These are phyloP conservation scores for Caenorhabditis macrosperma DNA, from an alignment of 2,888 invertebrate species.

Conservation along the genomic window DNA sequence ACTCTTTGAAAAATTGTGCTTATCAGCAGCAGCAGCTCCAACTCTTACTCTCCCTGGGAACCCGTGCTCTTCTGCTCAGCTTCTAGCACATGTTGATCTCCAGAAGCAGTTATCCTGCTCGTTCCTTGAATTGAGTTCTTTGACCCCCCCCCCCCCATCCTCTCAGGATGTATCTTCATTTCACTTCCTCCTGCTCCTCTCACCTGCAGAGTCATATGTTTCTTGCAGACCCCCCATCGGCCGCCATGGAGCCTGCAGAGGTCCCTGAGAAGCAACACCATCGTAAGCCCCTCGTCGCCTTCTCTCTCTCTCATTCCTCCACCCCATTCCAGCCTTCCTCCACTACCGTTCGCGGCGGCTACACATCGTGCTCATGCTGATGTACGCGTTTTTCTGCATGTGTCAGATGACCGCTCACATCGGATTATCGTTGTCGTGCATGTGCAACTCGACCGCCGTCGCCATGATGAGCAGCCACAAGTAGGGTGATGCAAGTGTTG, in stretches of 20 bases:
- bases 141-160: no score
- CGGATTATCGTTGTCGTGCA: slow-evolving; percentile 71
- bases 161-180: no score
- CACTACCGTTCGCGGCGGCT: slow-evolving; percentile 65
- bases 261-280: slow-evolving; percentile 31
- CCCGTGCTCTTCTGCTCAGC: no score
- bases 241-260: slow-evolving; percentile 8
- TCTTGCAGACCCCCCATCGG: slow-evolving; percentile 5
- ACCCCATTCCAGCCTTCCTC: slow-evolving; percentile 50
- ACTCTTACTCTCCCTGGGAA: no score
- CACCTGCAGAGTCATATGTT: background rate
- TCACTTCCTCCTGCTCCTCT: no score
- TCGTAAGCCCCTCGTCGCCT: slow-evolving; percentile 38
- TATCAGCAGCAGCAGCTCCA: no score
- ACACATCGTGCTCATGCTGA: slow-evolving; percentile 69
- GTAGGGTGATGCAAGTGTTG: background rate
- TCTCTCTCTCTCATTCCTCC: no score
- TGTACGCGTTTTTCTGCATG: slow-evolving; percentile 70
- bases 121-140: no score
- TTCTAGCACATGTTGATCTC: no score
- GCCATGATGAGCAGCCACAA: slow-evolving; percentile 35
- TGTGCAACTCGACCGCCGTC: slow-evolving; percentile 73
- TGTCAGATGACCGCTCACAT: slow-evolving; percentile 67
- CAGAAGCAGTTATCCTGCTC: no score
- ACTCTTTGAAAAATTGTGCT: background rate